These are phyloP conservation scores for Propithecus coquereli DNA, from an alignment of 2,113 vertebrate genomes.

Conservation along the genomic window DNA sequence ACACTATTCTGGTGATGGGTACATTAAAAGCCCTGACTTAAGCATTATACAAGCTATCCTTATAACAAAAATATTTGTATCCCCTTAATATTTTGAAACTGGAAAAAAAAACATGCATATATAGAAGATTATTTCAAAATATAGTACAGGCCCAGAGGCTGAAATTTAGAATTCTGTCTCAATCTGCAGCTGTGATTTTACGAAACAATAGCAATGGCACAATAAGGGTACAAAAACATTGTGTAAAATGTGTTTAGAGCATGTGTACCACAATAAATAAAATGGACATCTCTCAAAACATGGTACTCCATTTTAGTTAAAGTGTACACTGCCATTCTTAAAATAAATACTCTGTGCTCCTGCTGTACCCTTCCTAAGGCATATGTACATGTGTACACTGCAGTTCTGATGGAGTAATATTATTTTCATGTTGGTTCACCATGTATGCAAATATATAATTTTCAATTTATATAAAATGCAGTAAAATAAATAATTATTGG, in stretches of 20 bases:
- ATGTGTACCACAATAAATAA: neutral
- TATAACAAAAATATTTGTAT: too few species aligned
- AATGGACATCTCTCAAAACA: conserved; percentile 44
- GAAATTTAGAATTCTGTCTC: conserved; percentile 1
- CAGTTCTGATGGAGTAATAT: neutral
- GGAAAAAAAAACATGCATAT: neutral
- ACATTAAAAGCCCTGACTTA: too few species aligned
- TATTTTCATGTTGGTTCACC: neutral
- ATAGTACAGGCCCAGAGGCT: neutral
- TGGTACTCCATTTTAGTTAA: conserved; percentile 23
- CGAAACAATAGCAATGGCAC: neutral
- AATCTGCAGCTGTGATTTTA: neutral
- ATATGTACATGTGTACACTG: neutral
- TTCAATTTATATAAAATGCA: neutral
- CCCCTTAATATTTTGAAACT: too few species aligned
- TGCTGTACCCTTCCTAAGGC: neutral
- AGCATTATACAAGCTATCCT: too few species aligned
- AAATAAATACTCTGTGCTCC: neutral
- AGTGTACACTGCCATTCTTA: neutral
- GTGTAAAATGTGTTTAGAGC: neutral
- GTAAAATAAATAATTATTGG: neutral
- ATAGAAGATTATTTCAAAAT: neutral
- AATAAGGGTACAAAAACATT: neutral
- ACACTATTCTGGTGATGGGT: too few species aligned
- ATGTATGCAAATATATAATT: neutral